Evolutionary conservation across 1,140 invertebrate genomes (phyloP).

Genomic region (Penaeus indicus): DNA sequence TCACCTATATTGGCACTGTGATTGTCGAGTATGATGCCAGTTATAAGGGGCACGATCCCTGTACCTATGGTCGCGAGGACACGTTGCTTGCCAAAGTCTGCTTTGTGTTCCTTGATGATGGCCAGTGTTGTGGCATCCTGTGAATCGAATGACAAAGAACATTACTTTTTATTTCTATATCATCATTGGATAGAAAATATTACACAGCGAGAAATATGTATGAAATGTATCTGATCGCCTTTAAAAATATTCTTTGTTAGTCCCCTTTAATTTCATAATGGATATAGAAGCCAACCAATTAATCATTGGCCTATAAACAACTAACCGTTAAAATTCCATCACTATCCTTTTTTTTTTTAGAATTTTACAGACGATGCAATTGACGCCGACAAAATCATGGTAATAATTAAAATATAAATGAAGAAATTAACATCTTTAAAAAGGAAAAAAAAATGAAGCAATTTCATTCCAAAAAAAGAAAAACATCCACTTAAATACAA

Average conservation of each 20-base stretch:
- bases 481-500: neutral
- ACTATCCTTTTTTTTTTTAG: too few species aligned
- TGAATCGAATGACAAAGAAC: neutral
- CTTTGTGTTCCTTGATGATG: constrained; percentile 79
- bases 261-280: too few species aligned
- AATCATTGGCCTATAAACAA: too few species aligned
- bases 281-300: too few species aligned
- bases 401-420: too few species aligned
- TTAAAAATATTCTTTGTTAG: too few species aligned
- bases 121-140: constrained; percentile 83
- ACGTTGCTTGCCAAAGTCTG: constrained; percentile 77
- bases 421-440: too few species aligned
- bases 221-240: too few species aligned
- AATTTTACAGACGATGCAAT: too few species aligned
- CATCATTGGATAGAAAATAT: neutral
- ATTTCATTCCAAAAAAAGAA: neutral
- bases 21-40: constrained; percentile 80
- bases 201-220: too few species aligned
- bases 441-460: neutral
- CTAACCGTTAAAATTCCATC: too few species aligned
- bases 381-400: too few species aligned
- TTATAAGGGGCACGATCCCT: constrained; percentile 85
- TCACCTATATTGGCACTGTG: constrained; percentile 72
- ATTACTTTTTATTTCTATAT: neutral
- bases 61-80: constrained; percentile 84